phyloP scores from a whole-genome alignment of 2,888 invertebrate genomes.

The Orchesellides sinensis region DNA sequence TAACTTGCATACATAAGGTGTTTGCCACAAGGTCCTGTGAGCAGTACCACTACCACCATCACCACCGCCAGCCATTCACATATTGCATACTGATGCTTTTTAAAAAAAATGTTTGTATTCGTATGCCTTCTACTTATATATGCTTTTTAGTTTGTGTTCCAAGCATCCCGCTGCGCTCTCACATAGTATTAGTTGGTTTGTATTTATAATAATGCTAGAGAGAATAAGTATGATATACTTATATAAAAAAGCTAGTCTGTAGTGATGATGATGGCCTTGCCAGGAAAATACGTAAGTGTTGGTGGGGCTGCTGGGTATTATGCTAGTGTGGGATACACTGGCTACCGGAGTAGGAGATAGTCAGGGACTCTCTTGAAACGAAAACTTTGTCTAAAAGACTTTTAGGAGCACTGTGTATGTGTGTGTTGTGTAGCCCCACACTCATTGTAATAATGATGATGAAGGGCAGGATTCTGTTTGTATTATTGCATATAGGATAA shows the following conservation, averaged over 20 bases:
- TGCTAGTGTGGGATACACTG: constrained; percentile 2
- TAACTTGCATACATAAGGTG: constrained; percentile 61
- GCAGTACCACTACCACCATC: constrained; percentile 60
- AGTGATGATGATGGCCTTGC: constrained; percentile 67
- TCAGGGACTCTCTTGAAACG: constrained; percentile 44
- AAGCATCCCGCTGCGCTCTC: constrained; percentile 66
- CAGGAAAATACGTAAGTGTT: constrained; percentile 64
- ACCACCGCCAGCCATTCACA: no score
- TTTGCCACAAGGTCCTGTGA: constrained; percentile 67
- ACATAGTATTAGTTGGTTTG: no score
- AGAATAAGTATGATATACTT: no score
- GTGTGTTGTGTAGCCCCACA: constrained; percentile 4
- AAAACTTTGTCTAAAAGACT: neutral
- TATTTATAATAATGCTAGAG: constrained; percentile 46
- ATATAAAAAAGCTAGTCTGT: constrained; percentile 39
- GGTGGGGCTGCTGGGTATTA: constrained; percentile 15
- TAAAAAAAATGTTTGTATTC: constrained; percentile 44
- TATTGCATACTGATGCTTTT: no score
- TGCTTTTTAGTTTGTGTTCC: constrained; percentile 48
- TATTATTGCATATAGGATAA: neutral
- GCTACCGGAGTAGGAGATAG: constrained; percentile 35
- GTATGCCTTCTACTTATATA: constrained; percentile 17
- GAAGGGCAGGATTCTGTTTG: constrained; percentile 52
- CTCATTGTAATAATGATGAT: constrained; percentile 29
- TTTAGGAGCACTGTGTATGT: constrained; percentile 3